Percentiles rank a stretch among this genome's conserved stretches.
These are phyloP conservation scores for Lordiphosa collinella DNA, from an alignment of 1,140 invertebrate genomes.

Conservation along the genomic window DNA sequence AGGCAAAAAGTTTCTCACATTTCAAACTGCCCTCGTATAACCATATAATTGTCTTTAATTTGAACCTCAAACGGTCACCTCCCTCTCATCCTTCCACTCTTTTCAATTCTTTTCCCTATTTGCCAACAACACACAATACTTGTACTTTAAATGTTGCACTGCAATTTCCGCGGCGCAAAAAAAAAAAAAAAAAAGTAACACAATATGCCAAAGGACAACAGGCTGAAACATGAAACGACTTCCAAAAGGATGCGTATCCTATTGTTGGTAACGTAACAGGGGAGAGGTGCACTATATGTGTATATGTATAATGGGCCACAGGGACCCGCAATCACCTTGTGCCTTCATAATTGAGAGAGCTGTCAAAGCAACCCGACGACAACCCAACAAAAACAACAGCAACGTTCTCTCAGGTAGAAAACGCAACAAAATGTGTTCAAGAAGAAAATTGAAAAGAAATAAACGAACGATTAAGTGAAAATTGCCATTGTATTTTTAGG, in stretches of 20 bases:
- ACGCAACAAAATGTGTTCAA: background rate
- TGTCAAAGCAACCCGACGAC: constrained; percentile 39
- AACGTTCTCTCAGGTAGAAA: constrained; percentile 22
- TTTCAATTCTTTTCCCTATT: too few species aligned
- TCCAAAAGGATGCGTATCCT: constrained; percentile 21
- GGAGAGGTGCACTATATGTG: background rate
- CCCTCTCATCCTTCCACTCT: too few species aligned
- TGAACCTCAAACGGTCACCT: too few species aligned
- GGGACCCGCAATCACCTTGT: constrained; percentile 29
- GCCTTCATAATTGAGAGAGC: constrained; percentile 43
- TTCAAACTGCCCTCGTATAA: too few species aligned
- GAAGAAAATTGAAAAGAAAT: constrained; percentile 9
- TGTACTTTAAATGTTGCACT: constrained; percentile 24
- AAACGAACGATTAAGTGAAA: constrained; percentile 40
- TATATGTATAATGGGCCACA: constrained; percentile 10
- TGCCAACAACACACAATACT: too few species aligned
- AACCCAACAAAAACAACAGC: constrained; percentile 11
- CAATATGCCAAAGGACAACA: constrained; percentile 55
- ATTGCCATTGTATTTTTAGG: constrained; percentile 42
- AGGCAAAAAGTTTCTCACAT: too few species aligned
- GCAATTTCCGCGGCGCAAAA: constrained; percentile 34
- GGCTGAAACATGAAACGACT: constrained; percentile 55
- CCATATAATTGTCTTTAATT: too few species aligned
- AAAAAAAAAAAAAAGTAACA: constrained; percentile 35
- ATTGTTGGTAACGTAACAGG: constrained; percentile 25